These are phyloP conservation scores for Priocnemis perturbator DNA, from an alignment of 2,888 invertebrate species.

Conservation along the genomic window DNA sequence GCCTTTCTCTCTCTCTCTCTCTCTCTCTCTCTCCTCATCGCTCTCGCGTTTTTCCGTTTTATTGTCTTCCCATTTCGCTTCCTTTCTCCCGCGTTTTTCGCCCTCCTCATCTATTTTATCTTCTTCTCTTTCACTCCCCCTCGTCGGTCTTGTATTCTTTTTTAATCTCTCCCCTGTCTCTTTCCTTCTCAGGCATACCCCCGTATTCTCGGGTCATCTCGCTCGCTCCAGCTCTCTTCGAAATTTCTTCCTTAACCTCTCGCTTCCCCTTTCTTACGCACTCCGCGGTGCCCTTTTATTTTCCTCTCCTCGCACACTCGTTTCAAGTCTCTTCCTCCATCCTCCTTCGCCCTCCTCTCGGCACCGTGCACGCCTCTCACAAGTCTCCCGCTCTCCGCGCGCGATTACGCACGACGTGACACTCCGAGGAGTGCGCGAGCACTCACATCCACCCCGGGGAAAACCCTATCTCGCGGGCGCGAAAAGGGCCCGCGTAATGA, in stretches of 20 bases:
- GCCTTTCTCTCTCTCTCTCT: background rate
- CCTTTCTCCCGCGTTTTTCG: background rate
- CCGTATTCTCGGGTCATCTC: background rate
- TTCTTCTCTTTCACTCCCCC: slow-evolving; percentile 12
- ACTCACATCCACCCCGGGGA: background rate
- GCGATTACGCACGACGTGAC: slow-evolving; percentile 9
- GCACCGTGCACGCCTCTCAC: background rate
- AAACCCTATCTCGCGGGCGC: background rate
- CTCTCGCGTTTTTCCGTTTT: background rate
- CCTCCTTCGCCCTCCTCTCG: background rate
- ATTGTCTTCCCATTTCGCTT: background rate
- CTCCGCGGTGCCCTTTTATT: background rate
- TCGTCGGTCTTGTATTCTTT: slow-evolving; percentile 11
- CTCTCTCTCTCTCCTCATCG: background rate
- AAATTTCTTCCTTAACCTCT: background rate
- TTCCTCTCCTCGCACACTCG: background rate
- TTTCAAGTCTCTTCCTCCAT: background rate
- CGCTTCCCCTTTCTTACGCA: background rate
- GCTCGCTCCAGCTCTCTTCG: background rate
- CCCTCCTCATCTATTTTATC: background rate
- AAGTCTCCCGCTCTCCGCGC: background rate
- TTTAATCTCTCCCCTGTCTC: background rate
- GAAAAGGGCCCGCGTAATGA: background rate
- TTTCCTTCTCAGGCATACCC: background rate
- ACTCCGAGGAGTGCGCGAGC: background rate